These are phyloP conservation scores for Dynastes maya DNA, from an alignment of 2,888 invertebrate species.

Conservation along the genomic window DNA sequence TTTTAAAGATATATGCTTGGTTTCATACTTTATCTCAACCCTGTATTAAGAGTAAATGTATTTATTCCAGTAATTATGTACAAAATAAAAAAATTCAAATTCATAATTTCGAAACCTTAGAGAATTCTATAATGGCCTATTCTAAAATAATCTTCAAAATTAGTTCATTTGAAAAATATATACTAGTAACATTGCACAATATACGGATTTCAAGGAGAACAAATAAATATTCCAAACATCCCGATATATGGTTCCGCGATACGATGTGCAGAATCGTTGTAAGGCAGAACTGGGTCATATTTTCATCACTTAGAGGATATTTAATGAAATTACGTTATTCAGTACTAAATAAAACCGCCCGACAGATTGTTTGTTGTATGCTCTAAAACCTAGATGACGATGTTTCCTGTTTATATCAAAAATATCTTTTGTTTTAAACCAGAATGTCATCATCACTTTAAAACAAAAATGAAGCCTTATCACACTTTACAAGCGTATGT, in stretches of 20 bases:
- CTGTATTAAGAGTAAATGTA: too few species aligned
- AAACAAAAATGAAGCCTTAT: constrained; percentile 11
- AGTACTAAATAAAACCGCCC: constrained; percentile 16
- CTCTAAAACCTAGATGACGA: constrained; percentile 30
- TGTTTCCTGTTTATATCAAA: constrained; percentile 44
- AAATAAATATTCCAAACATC: not conserved
- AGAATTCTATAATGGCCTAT: too few species aligned
- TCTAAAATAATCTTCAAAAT: too few species aligned
- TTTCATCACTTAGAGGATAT: not conserved
- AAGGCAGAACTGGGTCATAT: constrained; percentile 19
- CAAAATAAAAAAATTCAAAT: too few species aligned
- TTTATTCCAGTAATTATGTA: too few species aligned
- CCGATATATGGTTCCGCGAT: not conserved
- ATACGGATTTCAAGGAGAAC: too few species aligned
- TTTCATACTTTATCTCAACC: too few species aligned
- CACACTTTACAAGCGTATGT: constrained; percentile 5
- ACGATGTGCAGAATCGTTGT: not conserved
- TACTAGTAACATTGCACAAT: too few species aligned
- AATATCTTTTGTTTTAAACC: constrained; percentile 25
- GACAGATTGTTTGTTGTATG: not conserved
- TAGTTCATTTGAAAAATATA: too few species aligned
- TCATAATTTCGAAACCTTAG: too few species aligned
- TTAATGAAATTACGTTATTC: constrained; percentile 1
- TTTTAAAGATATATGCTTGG: too few species aligned
- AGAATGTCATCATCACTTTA: constrained; percentile 19